Conservation (phyloP, 2,797 vertebrate genomes). For the Girardinus metallicus region DNA sequence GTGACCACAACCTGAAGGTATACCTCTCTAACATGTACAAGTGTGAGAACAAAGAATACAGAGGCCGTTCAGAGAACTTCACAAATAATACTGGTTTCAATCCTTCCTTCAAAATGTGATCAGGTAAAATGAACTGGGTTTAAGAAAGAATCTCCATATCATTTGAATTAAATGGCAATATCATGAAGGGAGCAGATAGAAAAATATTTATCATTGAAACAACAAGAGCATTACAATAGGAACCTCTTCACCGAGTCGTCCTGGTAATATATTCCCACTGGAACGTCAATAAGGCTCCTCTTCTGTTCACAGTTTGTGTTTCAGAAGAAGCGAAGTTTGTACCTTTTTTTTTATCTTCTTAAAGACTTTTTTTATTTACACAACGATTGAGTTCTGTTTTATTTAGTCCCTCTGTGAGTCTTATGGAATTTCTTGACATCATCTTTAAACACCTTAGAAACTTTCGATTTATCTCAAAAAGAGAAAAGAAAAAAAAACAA, state of each 20-base stretch:
- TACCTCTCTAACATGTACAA: constrained; percentile 31
- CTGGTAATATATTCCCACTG: constrained; percentile 64
- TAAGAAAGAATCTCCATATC: constrained; percentile 55
- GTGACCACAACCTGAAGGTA: constrained; percentile 39
- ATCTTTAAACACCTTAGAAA: constrained; percentile 75
- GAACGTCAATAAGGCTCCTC: constrained; percentile 77
- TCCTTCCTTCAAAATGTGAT: constrained; percentile 31
- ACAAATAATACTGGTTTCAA: constrained; percentile 40
- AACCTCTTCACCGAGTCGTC: constrained; percentile 58
- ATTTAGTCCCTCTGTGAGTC: constrained; percentile 68
- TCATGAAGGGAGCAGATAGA: constrained; percentile 78
- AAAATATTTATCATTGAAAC: constrained; percentile 85
- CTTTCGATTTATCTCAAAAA: constrained; percentile 48
- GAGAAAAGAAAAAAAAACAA: constrained; percentile 13
- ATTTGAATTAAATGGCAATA: constrained; percentile 50
- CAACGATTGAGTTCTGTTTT: constrained; percentile 81
- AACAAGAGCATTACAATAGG: constrained; percentile 69
- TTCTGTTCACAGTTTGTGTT: constrained; percentile 76
- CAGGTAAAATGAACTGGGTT: constrained; percentile 43
- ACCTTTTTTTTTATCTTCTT: constrained; percentile 62
- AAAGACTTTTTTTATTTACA: constrained; percentile 84
- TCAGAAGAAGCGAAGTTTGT: constrained; percentile 80
- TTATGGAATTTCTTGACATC: constrained; percentile 81
- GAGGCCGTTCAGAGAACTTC: constrained; percentile 41
- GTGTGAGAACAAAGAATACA: constrained; percentile 36